A percentile compares a stretch with the other conserved stretches of the same genome.
Evolutionary conservation across 2,797 vertebrate genomes (phyloP).

Genomic region (Coregonus suidteri): DNA sequence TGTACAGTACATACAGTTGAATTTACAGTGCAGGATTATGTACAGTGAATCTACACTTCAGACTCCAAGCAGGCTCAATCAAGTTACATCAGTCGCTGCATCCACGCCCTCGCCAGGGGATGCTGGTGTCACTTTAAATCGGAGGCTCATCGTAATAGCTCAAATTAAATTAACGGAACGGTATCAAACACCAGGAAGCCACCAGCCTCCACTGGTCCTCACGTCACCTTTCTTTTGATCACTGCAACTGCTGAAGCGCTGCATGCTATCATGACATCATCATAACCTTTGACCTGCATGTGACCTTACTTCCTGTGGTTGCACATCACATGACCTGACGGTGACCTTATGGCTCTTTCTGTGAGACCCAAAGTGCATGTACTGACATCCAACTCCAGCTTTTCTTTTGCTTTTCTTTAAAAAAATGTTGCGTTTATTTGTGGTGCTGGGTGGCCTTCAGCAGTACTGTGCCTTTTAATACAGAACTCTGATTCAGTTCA

Average conservation of each 20-base stretch:
- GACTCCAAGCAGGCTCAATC: conserved; percentile 54
- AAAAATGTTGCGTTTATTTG: not conserved
- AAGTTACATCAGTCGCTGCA: conserved; percentile 46
- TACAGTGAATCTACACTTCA: conserved; percentile 37
- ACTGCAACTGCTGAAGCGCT: conserved; percentile 40
- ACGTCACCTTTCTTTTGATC: conserved; percentile 53
- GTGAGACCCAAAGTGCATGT: conserved; percentile 18
- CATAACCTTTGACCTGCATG: conserved; percentile 56
- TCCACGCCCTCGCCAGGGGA: conserved; percentile 9
- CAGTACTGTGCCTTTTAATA: conserved; percentile 67
- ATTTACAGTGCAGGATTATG: conserved; percentile 56
- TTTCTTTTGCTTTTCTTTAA: conserved; percentile 1
- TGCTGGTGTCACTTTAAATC: no score
- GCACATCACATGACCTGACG: conserved; percentile 15
- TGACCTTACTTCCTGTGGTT: conserved; percentile 31
- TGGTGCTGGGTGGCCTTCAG: conserved; percentile 50
- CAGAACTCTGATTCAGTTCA: conserved; percentile 46
- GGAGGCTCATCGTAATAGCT: not conserved
- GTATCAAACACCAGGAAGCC: not conserved
- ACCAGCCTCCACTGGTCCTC: conserved; percentile 54
- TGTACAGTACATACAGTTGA: conserved; percentile 73
- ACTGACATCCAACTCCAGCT: conserved; percentile 20
- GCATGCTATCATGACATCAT: conserved; percentile 60
- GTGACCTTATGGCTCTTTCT: conserved; percentile 34
- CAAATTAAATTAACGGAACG: not conserved